Evolutionary conservation across 2,113 vertebrate genomes (phyloP).

Genomic region (Jaculus jaculus): DNA sequence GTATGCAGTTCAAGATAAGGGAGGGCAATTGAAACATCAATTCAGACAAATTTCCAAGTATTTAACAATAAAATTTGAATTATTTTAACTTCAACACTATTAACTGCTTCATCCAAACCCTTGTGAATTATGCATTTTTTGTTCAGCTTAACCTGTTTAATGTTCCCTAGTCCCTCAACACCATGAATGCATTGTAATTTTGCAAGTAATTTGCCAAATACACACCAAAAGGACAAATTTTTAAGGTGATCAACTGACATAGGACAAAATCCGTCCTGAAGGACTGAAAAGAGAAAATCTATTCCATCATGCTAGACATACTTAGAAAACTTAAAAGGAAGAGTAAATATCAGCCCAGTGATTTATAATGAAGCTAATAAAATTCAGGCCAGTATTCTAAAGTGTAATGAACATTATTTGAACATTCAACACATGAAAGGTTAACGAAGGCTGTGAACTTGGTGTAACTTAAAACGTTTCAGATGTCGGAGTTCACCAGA

Average conservation of each 20-base stretch:
- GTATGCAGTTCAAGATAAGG: conserved; percentile 59
- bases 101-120: conserved; percentile 33
- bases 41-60: conserved; percentile 53
- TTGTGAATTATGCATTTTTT: conserved; percentile 56
- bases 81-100: conserved; percentile 28
- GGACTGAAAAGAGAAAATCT: conserved; percentile 82
- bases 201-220: conserved; percentile 72
- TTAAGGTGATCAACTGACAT: conserved; percentile 77
- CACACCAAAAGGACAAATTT: conserved; percentile 70
- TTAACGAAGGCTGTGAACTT: conserved; percentile 87
- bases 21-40: neutral
- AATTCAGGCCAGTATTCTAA: conserved; percentile 84
- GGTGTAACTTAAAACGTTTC: conserved; percentile 84
- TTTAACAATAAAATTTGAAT: conserved; percentile 44
- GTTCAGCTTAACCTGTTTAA: conserved; percentile 40
- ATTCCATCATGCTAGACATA: conserved; percentile 80
- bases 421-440: conserved; percentile 85
- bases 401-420: conserved; percentile 84
- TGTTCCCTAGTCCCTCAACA: neutral
- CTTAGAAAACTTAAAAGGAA: conserved; percentile 85
- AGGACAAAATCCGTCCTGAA: conserved; percentile 82
- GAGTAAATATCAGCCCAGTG: conserved; percentile 86
- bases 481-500: conserved; percentile 89
- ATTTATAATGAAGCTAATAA: conserved; percentile 88
- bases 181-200: conserved; percentile 56